phyloP scores from a whole-genome alignment of 2,888 invertebrate genomes.

The Branchinecta sandiegonensis region DNA sequence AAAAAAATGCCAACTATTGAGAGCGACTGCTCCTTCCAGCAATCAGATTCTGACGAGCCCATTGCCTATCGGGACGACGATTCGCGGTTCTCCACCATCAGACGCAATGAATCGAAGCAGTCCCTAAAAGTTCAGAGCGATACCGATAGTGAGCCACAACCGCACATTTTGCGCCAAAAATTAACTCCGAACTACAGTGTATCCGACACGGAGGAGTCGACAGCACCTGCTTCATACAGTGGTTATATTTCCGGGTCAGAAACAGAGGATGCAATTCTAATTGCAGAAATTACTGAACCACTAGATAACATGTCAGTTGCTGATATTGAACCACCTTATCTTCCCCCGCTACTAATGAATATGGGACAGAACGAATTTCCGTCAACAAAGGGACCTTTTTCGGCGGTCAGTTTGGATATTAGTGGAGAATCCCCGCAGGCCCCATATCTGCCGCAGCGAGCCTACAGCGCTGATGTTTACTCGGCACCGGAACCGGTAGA shows the following conservation, averaged over 20 bases:
- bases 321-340: neutral
- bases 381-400: neutral
- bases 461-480: neutral
- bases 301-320: neutral
- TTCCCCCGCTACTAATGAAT: neutral
- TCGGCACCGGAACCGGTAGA: neutral
- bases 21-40: neutral
- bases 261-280: no score
- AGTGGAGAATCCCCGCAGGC: neutral
- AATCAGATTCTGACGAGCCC: neutral
- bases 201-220: neutral
- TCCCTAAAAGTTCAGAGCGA: neutral
- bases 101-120: no score
- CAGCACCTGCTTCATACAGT: neutral
- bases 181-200: neutral
- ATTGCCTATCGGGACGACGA: neutral
- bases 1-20: neutral
- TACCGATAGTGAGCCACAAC: neutral
- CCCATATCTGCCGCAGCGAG: neutral
- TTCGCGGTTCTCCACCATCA: neutral
- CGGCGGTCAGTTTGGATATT: constrained; percentile 5
- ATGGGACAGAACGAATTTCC: neutral
- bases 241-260: neutral
- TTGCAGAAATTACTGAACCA: neutral
- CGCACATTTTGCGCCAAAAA: neutral